A percentile compares a stretch with the other conserved stretches of the same genome.
Evolutionary conservation across 2,888 invertebrate species (phyloP).

Genomic region (Antheraea yamamai): DNA sequence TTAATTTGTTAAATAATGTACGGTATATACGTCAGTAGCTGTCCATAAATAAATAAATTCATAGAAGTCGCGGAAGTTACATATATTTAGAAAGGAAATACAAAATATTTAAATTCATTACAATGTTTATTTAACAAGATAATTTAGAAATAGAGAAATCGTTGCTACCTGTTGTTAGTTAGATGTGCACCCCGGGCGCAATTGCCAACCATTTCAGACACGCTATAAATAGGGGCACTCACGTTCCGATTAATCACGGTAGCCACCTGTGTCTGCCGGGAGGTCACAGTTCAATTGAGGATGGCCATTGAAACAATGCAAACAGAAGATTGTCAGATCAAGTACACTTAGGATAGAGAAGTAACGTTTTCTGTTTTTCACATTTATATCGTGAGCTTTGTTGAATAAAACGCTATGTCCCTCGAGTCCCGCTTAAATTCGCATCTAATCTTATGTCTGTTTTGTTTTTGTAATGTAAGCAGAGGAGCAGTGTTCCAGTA

Average conservation of each 20-base stretch:
- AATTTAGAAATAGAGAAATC: constrained; percentile 46
- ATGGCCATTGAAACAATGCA: constrained; percentile 35
- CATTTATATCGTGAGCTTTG: constrained; percentile 16
- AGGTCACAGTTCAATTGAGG: constrained; percentile 47
- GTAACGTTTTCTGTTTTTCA: constrained; percentile 36
- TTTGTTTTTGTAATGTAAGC: constrained; percentile 20
- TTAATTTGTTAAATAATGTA: too few species aligned
- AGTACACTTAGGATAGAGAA: constrained; percentile 44
- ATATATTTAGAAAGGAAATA: not conserved
- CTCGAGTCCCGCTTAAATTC: constrained; percentile 17
- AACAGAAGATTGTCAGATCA: constrained; percentile 47
- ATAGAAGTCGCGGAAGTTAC: not conserved
- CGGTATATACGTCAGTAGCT: too few species aligned
- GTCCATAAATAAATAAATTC: too few species aligned
- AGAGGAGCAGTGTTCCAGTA: constrained; percentile 14
- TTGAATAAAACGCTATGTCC: not conserved
- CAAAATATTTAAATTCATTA: not conserved
- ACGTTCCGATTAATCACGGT: constrained; percentile 68
- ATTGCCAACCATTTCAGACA: constrained; percentile 54
- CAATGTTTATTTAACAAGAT: constrained; percentile 27
- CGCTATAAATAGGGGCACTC: constrained; percentile 65
- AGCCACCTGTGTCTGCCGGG: constrained; percentile 57
- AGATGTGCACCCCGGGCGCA: constrained; percentile 52
- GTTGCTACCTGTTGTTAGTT: constrained; percentile 53
- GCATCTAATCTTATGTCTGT: constrained; percentile 19